Conservation (phyloP, 1,140 invertebrate species). For the Maniola jurtina region DNA sequence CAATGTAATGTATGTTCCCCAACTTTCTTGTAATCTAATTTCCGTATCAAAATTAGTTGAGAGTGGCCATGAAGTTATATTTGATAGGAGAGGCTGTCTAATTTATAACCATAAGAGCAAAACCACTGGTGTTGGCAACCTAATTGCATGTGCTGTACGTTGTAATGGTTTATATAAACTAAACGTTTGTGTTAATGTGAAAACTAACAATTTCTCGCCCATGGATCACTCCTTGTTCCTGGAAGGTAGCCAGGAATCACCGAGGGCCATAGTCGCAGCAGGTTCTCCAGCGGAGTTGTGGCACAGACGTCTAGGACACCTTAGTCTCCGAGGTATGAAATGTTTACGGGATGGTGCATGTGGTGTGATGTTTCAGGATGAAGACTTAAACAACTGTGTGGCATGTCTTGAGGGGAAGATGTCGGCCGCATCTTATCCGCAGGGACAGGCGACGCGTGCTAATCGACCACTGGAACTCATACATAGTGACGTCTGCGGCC, state of each 20-base stretch:
- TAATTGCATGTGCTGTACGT: too few species aligned
- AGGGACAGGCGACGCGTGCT: neutral
- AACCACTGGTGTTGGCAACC: too few species aligned
- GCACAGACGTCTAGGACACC: neutral
- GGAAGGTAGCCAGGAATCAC: slow-evolving; percentile 5
- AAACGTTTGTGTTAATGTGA: too few species aligned
- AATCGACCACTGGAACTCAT: slow-evolving; percentile 2
- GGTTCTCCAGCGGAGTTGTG: neutral
- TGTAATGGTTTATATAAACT: too few species aligned
- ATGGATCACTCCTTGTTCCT: slow-evolving; percentile 7
- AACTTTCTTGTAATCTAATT: too few species aligned
- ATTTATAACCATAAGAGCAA: too few species aligned
- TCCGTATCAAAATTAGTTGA: too few species aligned
- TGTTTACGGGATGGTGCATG: slow-evolving; percentile 4
- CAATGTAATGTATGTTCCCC: too few species aligned
- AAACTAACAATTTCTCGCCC: slow-evolving; percentile 3
- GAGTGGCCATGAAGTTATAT: too few species aligned
- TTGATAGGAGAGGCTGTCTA: too few species aligned
- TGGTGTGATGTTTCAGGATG: slow-evolving; percentile 9
- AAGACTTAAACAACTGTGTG: neutral
- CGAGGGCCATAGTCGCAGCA: slow-evolving; percentile 3
- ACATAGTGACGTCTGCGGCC: neutral
- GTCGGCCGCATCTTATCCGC: slow-evolving; percentile 6
- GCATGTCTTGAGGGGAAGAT: slow-evolving; percentile 7
- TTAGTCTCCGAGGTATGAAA: neutral